phyloP scores from a whole-genome alignment of 53 echinoderm and acorn worm genomes.

The Hippasteria phrygiana region DNA sequence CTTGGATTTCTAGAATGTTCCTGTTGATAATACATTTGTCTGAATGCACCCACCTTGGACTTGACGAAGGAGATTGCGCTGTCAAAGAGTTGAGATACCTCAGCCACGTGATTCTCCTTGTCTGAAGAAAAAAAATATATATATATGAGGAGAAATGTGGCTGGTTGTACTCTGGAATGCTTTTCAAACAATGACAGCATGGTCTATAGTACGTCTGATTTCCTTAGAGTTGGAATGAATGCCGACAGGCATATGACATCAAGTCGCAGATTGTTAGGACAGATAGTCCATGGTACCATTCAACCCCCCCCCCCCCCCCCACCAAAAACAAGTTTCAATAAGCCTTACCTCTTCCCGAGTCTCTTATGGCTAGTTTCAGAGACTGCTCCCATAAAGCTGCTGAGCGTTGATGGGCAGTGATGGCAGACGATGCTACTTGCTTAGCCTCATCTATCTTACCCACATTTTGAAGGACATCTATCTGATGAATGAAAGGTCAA shows the following conservation, averaged over 20 bases:
- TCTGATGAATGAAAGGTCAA: slow-evolving; percentile 29
- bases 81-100: slow-evolving; percentile 79
- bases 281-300: neutral
- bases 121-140: neutral
- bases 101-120: slow-evolving; percentile 48
- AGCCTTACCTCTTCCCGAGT: slow-evolving; percentile 20
- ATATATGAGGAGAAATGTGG: too few relatives aligned
- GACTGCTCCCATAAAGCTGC: slow-evolving; percentile 72
- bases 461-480: slow-evolving; percentile 61
- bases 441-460: slow-evolving; percentile 81
- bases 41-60: slow-evolving; percentile 72
- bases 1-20: too few relatives aligned
- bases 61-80: slow-evolving; percentile 79
- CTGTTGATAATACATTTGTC: too few relatives aligned
- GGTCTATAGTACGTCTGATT: too few relatives aligned
- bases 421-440: slow-evolving; percentile 70
- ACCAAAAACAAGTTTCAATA: neutral
- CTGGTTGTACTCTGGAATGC: too few relatives aligned
- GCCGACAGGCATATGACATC: too few relatives aligned
- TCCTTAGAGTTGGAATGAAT: too few relatives aligned
- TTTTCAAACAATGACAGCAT: too few relatives aligned
- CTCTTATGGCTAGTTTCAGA: slow-evolving; percentile 68
- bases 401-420: slow-evolving; percentile 68
- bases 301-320: too few relatives aligned
- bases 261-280: neutral